Evolutionary conservation across 1,140 invertebrate species (phyloP), one percentile per base, ranked within the genome.

Genomic region (Phenacoccus solenopsis): DNA sequence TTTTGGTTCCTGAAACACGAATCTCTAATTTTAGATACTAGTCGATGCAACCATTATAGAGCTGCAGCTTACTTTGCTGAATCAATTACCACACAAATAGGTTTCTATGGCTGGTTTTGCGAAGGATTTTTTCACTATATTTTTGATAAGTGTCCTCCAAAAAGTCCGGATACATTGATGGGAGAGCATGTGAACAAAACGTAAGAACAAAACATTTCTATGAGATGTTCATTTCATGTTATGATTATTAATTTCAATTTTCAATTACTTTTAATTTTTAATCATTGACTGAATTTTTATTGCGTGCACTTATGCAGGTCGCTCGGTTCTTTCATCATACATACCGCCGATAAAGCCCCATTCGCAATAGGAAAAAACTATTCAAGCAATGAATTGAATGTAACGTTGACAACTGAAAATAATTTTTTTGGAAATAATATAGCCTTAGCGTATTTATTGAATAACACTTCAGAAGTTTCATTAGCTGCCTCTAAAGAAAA

Each of bases 31-130:
- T 49, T 20, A 75, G 81, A 80, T 64, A 76, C 76, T 0, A 78
- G 80, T 68, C 75, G 80, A 0, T 91, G 89, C 73, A 84, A 85
- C 73, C 88, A 90, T 74, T 82, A 84, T 28, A 78, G 88, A 71
- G 84, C 89, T 0, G 84, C 86, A 0, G 73, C 78, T 4, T 89
- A 89, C 71, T 93, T 85, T 73, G 86, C 86, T 0, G 90, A 92
- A 76, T 91, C 90, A 0, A 87, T 93, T 27, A 85, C 81, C 61
- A 80, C 82, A 0, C 16, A 25, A 0, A 57, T 79, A 0, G 91
- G 90, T 0, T 93, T 93, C 75, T 89, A 85, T 79, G 87, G 84
- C 0, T 87, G 83, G 75, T 82, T 82, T 0, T 92, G 90, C 75
- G 74, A 79, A 24, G 84, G 83, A 10, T 87, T 86, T 79, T 75